Base-by-base conservation (phyloP, 1,140 invertebrate species). In the Penaeus indicus region DNA sequence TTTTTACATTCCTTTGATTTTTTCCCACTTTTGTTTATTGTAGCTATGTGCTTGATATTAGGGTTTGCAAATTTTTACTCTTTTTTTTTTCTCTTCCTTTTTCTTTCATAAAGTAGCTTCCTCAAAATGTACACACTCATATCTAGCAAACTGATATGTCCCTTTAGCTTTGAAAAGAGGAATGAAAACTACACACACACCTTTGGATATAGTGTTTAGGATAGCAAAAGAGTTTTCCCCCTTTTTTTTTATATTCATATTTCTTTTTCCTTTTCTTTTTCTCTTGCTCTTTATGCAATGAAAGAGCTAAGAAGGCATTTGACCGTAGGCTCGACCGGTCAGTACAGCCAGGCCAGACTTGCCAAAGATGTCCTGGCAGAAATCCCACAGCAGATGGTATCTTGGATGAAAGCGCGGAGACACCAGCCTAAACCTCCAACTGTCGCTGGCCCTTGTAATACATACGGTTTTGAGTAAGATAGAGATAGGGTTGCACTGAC, bases 351-450 rank as follows among this genome's bases (percentile, higher is more conserved):
- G 47, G 90, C 91, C 27, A 81, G 90, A n/a, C 90, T 94, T 77
- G 94, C 94, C 5, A 94, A 93, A 89, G 94, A 94, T 86, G 94
- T 94, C 3, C 90, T 94, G 61, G 94, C 93, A 27, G 94, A 94
- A 91, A 92, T 94, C 42, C 94, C 94, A 3, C 92, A 92, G 42
- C 94, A 94, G 90, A 91, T 94, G n/a, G 85, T 91, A 60, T 84
- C 90, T 16, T 91, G 88, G 82, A 91, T 91, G 90, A 89, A 75
- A 72, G 47, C 72, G 16, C 85, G 84, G 32, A 75, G 84, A 67
- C 78, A 87, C 89, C 79, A 27, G 54, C 89, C 89, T 77, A 63
- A 80, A 25, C n/a, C 89, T 86, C 47, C 84, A 22, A 84, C 61
- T 42, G 47, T 83, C 54, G 64, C 82, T n/a, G 84, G 69, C 22